A percentile compares a stretch with the other conserved stretches of the same genome.
Conservation (phyloP, 2,113 vertebrate genomes). For the Xiphophorus couchianus region DNA sequence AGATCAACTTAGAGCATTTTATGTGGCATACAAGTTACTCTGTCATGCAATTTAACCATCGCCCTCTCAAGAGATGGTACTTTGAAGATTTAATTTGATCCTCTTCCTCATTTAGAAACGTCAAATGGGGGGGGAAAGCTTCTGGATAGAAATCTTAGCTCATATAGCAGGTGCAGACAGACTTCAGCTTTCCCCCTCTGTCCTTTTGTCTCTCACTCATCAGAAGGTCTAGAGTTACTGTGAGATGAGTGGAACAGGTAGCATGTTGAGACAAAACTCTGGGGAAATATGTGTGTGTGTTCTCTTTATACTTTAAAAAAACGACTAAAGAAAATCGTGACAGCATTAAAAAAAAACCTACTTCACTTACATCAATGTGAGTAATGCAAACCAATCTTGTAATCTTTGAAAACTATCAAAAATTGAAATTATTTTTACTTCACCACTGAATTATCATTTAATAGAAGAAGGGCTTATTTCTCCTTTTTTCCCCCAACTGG, state of each 20-base stretch:
- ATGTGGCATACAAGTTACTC: neutral
- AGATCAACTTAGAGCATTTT: neutral
- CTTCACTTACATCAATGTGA: neutral
- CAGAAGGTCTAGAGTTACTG: constrained; percentile 60
- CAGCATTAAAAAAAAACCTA: neutral
- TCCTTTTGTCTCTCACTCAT: constrained; percentile 60
- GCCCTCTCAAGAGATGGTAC: constrained; percentile 17
- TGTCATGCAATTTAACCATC: neutral
- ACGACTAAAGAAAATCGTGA: neutral
- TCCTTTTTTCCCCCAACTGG: no score
- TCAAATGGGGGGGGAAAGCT: constrained; percentile 21
- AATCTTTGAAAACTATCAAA: neutral
- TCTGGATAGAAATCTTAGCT: constrained; percentile 38
- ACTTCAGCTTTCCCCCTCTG: constrained; percentile 37
- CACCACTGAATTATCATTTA: neutral
- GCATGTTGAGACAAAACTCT: constrained; percentile 29
- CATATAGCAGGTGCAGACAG: constrained; percentile 63
- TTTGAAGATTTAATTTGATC: constrained; percentile 5
- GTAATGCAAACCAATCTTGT: neutral
- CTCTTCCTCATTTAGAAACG: constrained; percentile 4
- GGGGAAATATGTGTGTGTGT: neutral
- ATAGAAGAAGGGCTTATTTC: neutral
- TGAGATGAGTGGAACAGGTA: constrained; percentile 30
- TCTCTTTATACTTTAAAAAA: neutral
- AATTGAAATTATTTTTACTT: neutral